Evolutionary conservation across 2,888 invertebrate genomes (phyloP).

Genomic region (Athalia cordata): DNA sequence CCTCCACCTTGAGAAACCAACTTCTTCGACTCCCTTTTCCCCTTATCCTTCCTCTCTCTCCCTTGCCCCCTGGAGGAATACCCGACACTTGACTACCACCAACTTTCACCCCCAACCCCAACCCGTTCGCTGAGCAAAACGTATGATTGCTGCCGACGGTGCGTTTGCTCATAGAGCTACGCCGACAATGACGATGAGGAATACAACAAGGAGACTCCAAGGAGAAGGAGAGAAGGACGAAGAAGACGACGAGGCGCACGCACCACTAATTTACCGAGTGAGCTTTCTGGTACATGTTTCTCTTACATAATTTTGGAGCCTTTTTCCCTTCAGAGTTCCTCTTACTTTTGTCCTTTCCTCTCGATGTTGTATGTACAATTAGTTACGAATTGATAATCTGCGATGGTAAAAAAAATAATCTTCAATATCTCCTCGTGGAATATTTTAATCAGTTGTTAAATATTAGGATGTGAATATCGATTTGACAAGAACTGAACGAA

Average conservation of each 20-base stretch:
- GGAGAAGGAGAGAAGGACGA: conserved; percentile 14
- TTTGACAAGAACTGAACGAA: too few species aligned
- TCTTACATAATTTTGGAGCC: too few species aligned
- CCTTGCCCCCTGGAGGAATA: conserved; percentile 66
- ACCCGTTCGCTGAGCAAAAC: conserved; percentile 32
- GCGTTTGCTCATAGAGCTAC: conserved; percentile 38
- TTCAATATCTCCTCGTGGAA: too few species aligned
- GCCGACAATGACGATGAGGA: conserved; percentile 35
- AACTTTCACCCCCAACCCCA: conserved; percentile 46
- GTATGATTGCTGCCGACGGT: conserved; percentile 40
- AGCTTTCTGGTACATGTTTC: too few species aligned
- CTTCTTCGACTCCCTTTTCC: conserved; percentile 73
- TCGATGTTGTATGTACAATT: too few species aligned
- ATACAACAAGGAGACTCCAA: not conserved
- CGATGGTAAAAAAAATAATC: too few species aligned
- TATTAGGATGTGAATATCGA: too few species aligned
- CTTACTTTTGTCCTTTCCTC: too few species aligned
- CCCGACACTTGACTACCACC: conserved; percentile 64
- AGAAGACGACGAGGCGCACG: conserved; percentile 36
- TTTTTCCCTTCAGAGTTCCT: too few species aligned
- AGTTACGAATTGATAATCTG: too few species aligned
- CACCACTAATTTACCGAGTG: conserved; percentile 26
- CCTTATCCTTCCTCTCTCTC: conserved; percentile 65
- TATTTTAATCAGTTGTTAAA: too few species aligned
- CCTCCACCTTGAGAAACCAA: conserved; percentile 58